Percentiles rank a stretch among this genome's conserved stretches.
Conservation (phyloP, 1,140 invertebrate genomes). For the Phymorhynchus buccinoides region DNA sequence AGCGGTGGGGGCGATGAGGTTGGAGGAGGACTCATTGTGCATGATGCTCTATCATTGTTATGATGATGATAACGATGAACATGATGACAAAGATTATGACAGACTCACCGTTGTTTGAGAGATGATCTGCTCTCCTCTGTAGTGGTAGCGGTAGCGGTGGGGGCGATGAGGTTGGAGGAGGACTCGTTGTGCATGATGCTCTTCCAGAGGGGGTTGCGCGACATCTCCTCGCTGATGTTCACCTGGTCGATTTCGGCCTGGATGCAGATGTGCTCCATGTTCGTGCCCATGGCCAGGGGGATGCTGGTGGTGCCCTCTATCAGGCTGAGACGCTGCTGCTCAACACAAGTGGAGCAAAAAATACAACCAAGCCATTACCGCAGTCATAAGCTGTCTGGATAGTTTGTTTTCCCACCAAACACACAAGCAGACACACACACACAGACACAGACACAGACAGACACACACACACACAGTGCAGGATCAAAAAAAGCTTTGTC, state of each 20-base stretch:
- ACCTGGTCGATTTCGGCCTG: slow-evolving; percentile 54
- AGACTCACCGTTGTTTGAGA: slow-evolving; percentile 28
- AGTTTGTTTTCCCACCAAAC: too few relatives aligned
- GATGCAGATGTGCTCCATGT: slow-evolving; percentile 48
- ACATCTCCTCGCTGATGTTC: slow-evolving; percentile 65
- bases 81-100: too few relatives aligned
- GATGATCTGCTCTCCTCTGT: slow-evolving; percentile 32
- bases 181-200: slow-evolving; percentile 62
- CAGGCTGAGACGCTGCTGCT: slow-evolving; percentile 43
- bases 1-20: too few relatives aligned
- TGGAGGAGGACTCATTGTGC: too few relatives aligned
- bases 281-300: slow-evolving; percentile 38
- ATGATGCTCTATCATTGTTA: too few relatives aligned
- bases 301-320: slow-evolving; percentile 42
- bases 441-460: too few relatives aligned
- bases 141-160: slow-evolving; percentile 34
- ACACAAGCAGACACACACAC: too few relatives aligned
- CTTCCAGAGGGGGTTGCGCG: slow-evolving; percentile 63
- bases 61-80: too few relatives aligned
- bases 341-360: not conserved
- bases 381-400: too few relatives aligned
- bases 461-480: too few relatives aligned
- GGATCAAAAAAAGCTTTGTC: too few relatives aligned
- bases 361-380: too few relatives aligned
- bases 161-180: slow-evolving; percentile 48